Percentiles rank a stretch among this genome's conserved stretches.
Conservation (phyloP, 92 coral and sea anemone genomes). For the Nematostella vectensis region DNA sequence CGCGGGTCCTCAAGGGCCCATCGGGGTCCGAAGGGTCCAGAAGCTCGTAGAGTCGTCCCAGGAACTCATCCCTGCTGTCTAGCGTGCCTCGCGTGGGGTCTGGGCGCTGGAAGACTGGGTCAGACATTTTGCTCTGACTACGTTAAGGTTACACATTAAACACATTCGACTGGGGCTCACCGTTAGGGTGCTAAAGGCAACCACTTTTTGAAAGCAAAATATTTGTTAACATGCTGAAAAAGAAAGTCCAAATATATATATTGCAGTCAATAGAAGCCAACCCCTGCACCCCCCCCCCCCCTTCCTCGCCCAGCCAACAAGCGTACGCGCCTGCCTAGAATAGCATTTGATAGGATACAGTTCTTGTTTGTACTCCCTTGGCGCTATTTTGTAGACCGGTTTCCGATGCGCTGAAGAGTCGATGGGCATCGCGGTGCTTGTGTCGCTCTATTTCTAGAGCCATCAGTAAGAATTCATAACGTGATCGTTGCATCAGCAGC, state of each 20-base stretch:
- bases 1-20: neutral
- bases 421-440: conserved; percentile 76
- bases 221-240: too few relatives aligned
- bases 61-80: conserved; percentile 74
- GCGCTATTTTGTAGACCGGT: conserved; percentile 46
- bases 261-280: too few relatives aligned
- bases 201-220: too few relatives aligned
- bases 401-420: conserved; percentile 72
- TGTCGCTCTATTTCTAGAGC: conserved; percentile 82
- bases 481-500: conserved; percentile 80
- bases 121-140: conserved; percentile 61
- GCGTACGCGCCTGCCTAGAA: too few relatives aligned
- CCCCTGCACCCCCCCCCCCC: too few relatives aligned
- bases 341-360: conserved; percentile 59
- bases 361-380: conserved; percentile 35
- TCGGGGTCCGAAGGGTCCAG: conserved; percentile 30
- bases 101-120: conserved; percentile 46
- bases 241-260: too few relatives aligned
- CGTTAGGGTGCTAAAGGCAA: too few relatives aligned
- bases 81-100: conserved; percentile 76
- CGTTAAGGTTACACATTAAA: too few relatives aligned
- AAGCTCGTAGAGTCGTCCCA: conserved; percentile 45
- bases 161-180: too few relatives aligned
- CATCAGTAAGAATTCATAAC: conserved; percentile 83
- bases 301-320: too few relatives aligned